phyloP scores from a whole-genome alignment of 2,797 vertebrate genomes.

The Apogon talboti region DNA sequence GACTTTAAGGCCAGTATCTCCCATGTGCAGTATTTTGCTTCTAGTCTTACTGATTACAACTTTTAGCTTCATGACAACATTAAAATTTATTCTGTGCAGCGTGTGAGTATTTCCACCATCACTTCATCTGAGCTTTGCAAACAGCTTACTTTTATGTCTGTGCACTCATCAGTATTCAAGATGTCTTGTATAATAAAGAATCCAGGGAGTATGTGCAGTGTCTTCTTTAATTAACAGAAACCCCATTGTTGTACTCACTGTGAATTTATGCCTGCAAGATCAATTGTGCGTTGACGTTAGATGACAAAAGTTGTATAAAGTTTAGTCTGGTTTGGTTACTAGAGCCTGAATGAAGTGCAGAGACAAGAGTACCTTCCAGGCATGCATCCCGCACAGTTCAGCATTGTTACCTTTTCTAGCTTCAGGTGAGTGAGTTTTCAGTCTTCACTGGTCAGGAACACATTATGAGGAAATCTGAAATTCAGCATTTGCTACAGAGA shows the following conservation, averaged over 20 bases:
- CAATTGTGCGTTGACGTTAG: conserved; percentile 3
- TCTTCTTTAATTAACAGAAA: conserved; percentile 21
- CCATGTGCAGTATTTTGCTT: conserved; percentile 38
- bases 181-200: conserved; percentile 43
- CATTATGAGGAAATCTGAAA: conserved; percentile 46
- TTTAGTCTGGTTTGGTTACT: conserved; percentile 22
- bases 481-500: conserved; percentile 28
- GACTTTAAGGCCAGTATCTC: conserved; percentile 34
- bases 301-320: conserved; percentile 5
- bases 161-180: conserved; percentile 30
- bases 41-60: conserved; percentile 24
- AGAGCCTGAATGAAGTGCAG: conserved; percentile 15
- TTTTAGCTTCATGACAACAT: conserved; percentile 8
- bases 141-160: conserved; percentile 11
- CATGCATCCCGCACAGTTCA: conserved; percentile 17
- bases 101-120: background rate
- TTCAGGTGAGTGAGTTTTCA: conserved; percentile 44
- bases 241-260: background rate
- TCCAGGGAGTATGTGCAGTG: conserved; percentile 16
- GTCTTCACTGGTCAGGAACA: conserved; percentile 7
- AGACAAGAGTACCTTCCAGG: conserved; percentile 22
- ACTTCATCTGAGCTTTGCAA: background rate
- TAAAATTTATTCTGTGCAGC: conserved; percentile 10
- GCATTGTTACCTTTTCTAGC: conserved; percentile 24
- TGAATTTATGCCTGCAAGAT: background rate